Evolutionary conservation across 2,888 invertebrate species (phyloP).

Genomic region (Serripes groenlandicus): DNA sequence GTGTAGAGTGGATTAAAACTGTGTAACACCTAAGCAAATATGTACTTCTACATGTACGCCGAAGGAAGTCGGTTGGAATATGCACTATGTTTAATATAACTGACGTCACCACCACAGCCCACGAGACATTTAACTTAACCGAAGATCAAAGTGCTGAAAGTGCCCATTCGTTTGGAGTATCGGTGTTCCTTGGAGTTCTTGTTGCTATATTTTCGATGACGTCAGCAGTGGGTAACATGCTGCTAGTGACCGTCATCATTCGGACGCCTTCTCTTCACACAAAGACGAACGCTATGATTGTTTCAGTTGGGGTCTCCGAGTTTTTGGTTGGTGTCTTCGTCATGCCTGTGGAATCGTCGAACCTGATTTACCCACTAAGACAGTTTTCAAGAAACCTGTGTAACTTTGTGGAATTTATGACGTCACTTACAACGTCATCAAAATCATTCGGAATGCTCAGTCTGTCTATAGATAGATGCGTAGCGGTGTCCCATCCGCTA

Average conservation of each 20-base stretch:
- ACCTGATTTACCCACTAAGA: slow-evolving; percentile 41
- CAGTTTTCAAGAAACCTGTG: slow-evolving; percentile 56
- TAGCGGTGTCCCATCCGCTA: slow-evolving; percentile 74
- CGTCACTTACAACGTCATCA: slow-evolving; percentile 47
- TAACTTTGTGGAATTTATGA: slow-evolving; percentile 49
- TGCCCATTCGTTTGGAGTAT: not conserved
- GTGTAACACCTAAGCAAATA: no score
- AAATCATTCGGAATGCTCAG: slow-evolving; percentile 70
- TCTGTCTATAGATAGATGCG: slow-evolving; percentile 74
- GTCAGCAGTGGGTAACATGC: slow-evolving; percentile 54
- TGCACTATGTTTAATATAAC: no score
- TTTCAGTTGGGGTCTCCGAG: slow-evolving; percentile 72
- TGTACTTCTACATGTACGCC: no score
- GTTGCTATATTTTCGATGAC: slow-evolving; percentile 49
- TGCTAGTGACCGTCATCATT: slow-evolving; percentile 67
- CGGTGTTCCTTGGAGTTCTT: slow-evolving; percentile 49
- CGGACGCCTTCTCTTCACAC: slow-evolving; percentile 72
- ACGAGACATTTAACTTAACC: no score
- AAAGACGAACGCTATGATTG: slow-evolving; percentile 73
- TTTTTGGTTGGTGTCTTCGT: slow-evolving; percentile 67
- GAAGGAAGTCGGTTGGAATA: no score
- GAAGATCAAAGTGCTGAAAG: not conserved
- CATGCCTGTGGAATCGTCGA: slow-evolving; percentile 67
- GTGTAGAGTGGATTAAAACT: no score
- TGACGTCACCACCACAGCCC: no score